Evolutionary conservation across 2,888 invertebrate genomes (phyloP).

Genomic region (Callinectes sapidus): DNA sequence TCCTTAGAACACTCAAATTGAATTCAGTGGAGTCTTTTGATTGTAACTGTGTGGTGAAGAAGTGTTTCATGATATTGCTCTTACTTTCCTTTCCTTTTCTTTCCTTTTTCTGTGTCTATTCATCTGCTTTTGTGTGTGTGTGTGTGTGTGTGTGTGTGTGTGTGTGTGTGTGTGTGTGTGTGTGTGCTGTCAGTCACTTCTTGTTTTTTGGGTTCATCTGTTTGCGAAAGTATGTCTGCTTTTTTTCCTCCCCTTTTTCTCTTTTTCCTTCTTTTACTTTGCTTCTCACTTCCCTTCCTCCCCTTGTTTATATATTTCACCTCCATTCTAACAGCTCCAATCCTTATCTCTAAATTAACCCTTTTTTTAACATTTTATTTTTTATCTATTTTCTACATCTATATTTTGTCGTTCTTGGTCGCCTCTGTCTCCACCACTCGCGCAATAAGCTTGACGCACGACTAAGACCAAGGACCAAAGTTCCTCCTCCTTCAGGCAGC

Average conservation of each 20-base stretch:
- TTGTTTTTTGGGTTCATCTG: background rate
- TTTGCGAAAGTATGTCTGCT: background rate
- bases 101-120: background rate
- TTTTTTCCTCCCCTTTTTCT: background rate
- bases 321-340: background rate
- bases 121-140: background rate
- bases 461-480: constrained; percentile 8
- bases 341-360: no score
- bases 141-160: background rate
- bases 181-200: background rate
- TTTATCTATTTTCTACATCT: background rate
- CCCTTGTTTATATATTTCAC: background rate
- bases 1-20: no score
- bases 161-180: background rate
- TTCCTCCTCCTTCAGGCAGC: background rate
- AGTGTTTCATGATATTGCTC: background rate
- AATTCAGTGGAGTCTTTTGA: no score
- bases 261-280: background rate
- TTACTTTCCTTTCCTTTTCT: background rate
- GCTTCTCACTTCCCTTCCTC: background rate
- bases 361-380: background rate
- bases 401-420: background rate
- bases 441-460: background rate
- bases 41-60: no score
- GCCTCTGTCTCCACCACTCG: background rate